Percentiles rank a stretch among this genome's conserved stretches.
These are phyloP conservation scores for Heteropelma amictum DNA, from an alignment of 2,888 invertebrate genomes.

Conservation along the genomic window DNA sequence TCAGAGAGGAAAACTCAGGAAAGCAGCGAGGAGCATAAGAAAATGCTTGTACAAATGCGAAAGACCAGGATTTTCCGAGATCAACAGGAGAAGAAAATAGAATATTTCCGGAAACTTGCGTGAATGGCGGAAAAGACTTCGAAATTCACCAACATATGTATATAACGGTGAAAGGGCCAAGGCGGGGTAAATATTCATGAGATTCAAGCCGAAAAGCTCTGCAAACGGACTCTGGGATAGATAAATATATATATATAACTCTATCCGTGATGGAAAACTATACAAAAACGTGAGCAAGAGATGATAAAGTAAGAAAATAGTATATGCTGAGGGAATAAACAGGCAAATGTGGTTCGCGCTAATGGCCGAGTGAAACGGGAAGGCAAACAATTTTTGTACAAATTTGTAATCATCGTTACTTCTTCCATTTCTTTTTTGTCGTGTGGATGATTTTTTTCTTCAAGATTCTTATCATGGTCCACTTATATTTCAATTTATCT, in stretches of 20 bases:
- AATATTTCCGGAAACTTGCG: constrained; percentile 43
- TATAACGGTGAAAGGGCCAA: constrained; percentile 33
- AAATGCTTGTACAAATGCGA: constrained; percentile 52
- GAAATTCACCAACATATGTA: constrained; percentile 44
- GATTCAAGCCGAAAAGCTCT: constrained; percentile 53
- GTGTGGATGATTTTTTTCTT: constrained; percentile 3
- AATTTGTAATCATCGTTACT: background rate
- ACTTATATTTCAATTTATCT: background rate
- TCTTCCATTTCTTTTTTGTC: too few relatives aligned
- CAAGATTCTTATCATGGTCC: background rate
- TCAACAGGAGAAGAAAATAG: constrained; percentile 48
- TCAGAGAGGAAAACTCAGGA: constrained; percentile 28
- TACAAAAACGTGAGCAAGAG: constrained; percentile 16
- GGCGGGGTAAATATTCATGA: constrained; percentile 51
- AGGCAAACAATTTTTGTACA: constrained; percentile 4
- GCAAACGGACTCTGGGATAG: constrained; percentile 45
- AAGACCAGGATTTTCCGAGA: constrained; percentile 38
- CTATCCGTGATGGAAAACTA: constrained; percentile 12
- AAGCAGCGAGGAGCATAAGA: constrained; percentile 27
- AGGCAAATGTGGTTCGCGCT: constrained; percentile 25
- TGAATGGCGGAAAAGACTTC: constrained; percentile 49
- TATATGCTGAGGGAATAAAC: background rate
- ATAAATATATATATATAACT: background rate
- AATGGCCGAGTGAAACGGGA: constrained; percentile 30
- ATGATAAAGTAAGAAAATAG: background rate